These are phyloP conservation scores for Hydraecia micacea DNA, from an alignment of 2,888 invertebrate genomes.

Conservation along the genomic window DNA sequence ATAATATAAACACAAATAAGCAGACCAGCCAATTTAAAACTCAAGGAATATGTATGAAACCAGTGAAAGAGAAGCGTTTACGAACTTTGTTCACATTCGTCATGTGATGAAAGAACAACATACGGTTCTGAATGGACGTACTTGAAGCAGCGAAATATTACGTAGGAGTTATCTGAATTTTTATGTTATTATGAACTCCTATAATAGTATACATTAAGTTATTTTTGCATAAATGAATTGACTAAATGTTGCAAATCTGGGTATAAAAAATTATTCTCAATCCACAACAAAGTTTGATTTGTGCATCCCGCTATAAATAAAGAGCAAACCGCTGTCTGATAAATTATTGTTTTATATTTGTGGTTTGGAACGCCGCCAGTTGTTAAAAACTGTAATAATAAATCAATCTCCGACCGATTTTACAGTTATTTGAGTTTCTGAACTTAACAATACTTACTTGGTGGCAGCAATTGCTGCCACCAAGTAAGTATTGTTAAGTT, in stretches of 20 bases:
- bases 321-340: constrained; percentile 23
- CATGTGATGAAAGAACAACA: constrained; percentile 15
- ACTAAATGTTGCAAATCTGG: not conserved
- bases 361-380: constrained; percentile 34
- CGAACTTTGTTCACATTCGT: constrained; percentile 14
- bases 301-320: constrained; percentile 42
- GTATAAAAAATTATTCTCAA: constrained; percentile 8
- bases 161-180: not conserved
- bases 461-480: not conserved
- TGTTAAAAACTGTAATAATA: constrained; percentile 33
- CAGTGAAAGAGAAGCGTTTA: constrained; percentile 24
- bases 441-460: not conserved
- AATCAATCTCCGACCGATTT: constrained; percentile 23
- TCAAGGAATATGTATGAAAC: not conserved
- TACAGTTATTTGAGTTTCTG: constrained; percentile 6
- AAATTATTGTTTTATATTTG: constrained; percentile 44
- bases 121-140: not conserved
- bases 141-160: not conserved
- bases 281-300: constrained; percentile 30
- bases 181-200: not conserved
- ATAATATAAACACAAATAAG: constrained; percentile 20
- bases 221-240: not conserved
- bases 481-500: no score
- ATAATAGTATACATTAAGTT: not conserved
- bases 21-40: constrained; percentile 8